Base-by-base conservation (phyloP, 2,888 invertebrate genomes). In the Eilema caniola region DNA sequence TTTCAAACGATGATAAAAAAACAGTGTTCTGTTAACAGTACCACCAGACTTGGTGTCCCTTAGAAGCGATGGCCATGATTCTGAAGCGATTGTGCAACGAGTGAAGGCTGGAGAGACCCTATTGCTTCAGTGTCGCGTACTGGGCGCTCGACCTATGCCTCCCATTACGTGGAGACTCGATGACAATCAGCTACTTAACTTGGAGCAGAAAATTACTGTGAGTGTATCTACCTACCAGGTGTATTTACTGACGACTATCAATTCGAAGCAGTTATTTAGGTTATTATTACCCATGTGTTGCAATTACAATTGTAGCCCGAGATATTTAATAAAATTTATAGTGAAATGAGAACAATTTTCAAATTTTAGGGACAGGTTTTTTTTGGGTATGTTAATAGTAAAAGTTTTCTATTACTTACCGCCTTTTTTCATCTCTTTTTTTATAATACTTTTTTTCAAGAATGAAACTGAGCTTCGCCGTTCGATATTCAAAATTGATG, bases 91-190 rank as follows among this genome's bases (percentile, higher is more conserved):
- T 47, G 79, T 75, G 11, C 90, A 87, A 3, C 85, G 91, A 2
- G 91, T 90, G 71, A 85, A 80, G 7, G 88, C 90, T 11, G 92
- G 90, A 0, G 88, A 90, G 41, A 78, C 86, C 10, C 79, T 94
- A 11, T 62, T 75, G 24, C 78, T 93, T 75, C 92, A 93, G 80
- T 95, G 95, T 79, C 87, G 92, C n/a, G 94, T 94, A 74, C 84
- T 95, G 7, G 95, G 94, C 74, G 92, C 95, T 25, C 88, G 91
- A 2, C 95, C 95, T 7, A 82, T 88, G 72, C 94, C 95, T 1
- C 69, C 87, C 14, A 73, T 94, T 64, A 67, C 86, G 20, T 95
- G 94, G 95, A 86, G 88, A 12, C 81, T 93, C 20, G 82, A 89
- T 72, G 88, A 90, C 69, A 81, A 86, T 12, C 87, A 88, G 53